These are phyloP conservation scores for Papilio polytes DNA, from an alignment of 1,140 invertebrate species.

Conservation along the genomic window DNA sequence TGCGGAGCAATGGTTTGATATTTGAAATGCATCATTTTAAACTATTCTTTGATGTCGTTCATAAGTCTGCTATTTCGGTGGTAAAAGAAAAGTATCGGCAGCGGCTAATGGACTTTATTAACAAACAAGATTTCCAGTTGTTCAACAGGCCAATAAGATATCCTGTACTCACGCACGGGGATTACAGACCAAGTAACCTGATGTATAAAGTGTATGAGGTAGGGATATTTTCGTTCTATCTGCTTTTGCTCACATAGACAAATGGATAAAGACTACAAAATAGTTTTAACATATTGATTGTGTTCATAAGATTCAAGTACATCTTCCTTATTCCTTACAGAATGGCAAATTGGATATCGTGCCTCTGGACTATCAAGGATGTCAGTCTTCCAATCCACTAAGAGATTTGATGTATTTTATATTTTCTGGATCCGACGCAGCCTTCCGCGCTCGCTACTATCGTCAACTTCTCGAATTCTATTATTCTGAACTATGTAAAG, in stretches of 20 bases:
- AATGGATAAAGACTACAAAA: too few species aligned
- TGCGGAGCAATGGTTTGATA: background rate
- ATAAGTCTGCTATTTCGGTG: slow-evolving; percentile 35
- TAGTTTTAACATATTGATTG: background rate
- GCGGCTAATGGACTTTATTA: slow-evolving; percentile 42
- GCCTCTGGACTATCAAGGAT: slow-evolving; percentile 83
- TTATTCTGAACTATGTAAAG: slow-evolving; percentile 60
- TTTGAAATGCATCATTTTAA: background rate
- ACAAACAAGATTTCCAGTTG: slow-evolving; percentile 25
- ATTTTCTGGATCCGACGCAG: slow-evolving; percentile 72
- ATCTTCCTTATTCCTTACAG: slow-evolving; percentile 49
- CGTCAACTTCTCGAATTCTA: slow-evolving; percentile 76
- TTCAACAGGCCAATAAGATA: slow-evolving; percentile 43
- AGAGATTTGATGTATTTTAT: slow-evolving; percentile 82
- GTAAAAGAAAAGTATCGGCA: slow-evolving; percentile 45
- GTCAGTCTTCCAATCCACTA: slow-evolving; percentile 75
- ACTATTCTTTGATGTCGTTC: background rate
- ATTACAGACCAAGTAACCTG: slow-evolving; percentile 61
- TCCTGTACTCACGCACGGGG: slow-evolving; percentile 55
- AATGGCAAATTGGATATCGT: slow-evolving; percentile 63
- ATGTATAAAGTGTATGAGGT: slow-evolving; percentile 55
- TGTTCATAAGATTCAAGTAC: too few species aligned
- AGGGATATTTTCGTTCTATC: slow-evolving; percentile 31
- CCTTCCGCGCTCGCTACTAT: slow-evolving; percentile 66
- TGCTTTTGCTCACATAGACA: too few species aligned